Evolutionary conservation across 2,888 invertebrate species (phyloP).

Genomic region (Suillia variegata): DNA sequence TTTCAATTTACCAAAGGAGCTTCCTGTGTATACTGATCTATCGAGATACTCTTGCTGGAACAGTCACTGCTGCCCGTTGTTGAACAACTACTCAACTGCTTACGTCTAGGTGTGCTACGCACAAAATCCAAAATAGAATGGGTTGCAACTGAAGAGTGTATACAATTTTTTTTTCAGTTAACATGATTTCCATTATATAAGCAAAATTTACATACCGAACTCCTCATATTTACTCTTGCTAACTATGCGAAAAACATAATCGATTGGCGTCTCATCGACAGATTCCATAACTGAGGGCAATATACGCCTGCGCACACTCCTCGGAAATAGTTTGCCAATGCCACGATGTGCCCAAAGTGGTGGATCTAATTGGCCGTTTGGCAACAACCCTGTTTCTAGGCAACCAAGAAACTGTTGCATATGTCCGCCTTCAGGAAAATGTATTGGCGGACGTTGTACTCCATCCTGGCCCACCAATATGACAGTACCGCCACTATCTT

Average conservation of each 20-base stretch:
- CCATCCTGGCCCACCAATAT: conserved; percentile 93
- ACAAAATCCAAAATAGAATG: conserved; percentile 71
- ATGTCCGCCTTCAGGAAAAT: conserved; percentile 89
- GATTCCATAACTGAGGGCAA: conserved; percentile 70
- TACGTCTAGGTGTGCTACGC: conserved; percentile 60
- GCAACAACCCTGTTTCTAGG: conserved; percentile 81
- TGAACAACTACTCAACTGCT: conserved; percentile 70
- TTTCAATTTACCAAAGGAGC: conserved; percentile 39
- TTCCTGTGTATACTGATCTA: conserved; percentile 61
- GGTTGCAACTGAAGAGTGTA: conserved; percentile 65
- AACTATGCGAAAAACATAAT: conserved; percentile 91
- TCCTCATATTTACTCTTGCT: conserved; percentile 77
- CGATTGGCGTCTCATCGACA: conserved; percentile 67
- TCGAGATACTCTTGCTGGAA: conserved; percentile 63
- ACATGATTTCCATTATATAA: no score
- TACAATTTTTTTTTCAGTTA: background rate
- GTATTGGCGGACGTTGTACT: conserved; percentile 91
- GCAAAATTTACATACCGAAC: conserved; percentile 66
- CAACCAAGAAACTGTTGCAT: conserved; percentile 89
- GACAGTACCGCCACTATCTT: conserved; percentile 81
- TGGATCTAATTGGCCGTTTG: conserved; percentile 90
- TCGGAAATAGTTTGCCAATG: conserved; percentile 68
- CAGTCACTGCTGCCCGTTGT: conserved; percentile 71
- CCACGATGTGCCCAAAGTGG: conserved; percentile 92
- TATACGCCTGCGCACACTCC: conserved; percentile 69